A percentile compares a stretch with the other conserved stretches of the same genome.
These are phyloP conservation scores for Dryobates pubescens DNA, from an alignment of 2,797 vertebrate species.

Conservation along the genomic window DNA sequence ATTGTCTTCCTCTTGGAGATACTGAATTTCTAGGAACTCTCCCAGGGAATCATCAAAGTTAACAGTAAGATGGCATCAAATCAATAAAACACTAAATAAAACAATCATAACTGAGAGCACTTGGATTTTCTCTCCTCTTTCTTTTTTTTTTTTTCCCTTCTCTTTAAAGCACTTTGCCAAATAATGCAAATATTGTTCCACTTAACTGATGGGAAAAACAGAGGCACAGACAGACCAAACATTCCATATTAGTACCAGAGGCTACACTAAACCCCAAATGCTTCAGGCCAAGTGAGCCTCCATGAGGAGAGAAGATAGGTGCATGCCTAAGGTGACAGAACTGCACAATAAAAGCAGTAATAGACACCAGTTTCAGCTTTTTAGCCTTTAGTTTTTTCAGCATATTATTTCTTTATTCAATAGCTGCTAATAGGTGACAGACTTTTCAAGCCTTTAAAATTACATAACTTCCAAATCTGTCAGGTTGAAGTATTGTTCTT, in stretches of 20 bases:
- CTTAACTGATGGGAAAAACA: background rate
- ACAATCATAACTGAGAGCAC: background rate
- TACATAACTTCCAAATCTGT: conserved; percentile 19
- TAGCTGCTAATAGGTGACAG: conserved; percentile 27
- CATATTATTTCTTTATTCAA: background rate
- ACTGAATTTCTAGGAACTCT: background rate
- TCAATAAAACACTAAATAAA: conserved; percentile 31
- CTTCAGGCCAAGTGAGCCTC: background rate
- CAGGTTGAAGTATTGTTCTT: conserved; percentile 32
- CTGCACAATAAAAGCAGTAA: background rate
- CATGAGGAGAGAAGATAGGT: background rate
- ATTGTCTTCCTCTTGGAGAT: conserved; percentile 5
- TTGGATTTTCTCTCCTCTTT: background rate
- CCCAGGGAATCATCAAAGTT: background rate
- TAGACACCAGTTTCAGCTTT: background rate
- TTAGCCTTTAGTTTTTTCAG: background rate
- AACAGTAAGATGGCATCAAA: background rate
- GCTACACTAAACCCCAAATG: background rate
- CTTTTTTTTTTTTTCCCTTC: background rate
- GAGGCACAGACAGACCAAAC: background rate
- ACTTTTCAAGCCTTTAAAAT: conserved; percentile 32
- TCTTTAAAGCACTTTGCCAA: background rate
- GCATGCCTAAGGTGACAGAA: background rate
- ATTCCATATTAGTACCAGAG: background rate
- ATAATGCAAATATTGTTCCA: background rate